Base-by-base conservation (phyloP, 2,113 vertebrate genomes). In the Phalacrocorax pelagicus region DNA sequence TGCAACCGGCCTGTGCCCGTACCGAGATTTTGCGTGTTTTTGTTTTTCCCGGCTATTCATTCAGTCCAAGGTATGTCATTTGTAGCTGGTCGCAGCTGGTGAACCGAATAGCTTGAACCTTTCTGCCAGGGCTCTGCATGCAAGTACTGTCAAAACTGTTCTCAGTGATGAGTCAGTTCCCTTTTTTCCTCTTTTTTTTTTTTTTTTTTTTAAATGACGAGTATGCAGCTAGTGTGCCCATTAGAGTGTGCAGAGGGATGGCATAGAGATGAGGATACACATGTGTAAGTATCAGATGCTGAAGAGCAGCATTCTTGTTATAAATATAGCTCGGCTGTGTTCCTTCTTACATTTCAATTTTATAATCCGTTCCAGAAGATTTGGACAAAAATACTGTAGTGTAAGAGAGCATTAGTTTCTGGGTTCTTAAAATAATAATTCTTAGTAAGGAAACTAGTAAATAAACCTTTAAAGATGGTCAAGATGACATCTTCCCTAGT, bases 271-370 rank as follows among this genome's bases (percentile, higher is more conserved):
- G 92, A 96, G 91, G 96, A 90, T 97, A 73, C 95, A 97, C 92
- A 94, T 97, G 96, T 91, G 92, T 86, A 81, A 81, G 94, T 80
- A 94, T 96, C 95, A 94, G 95, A 94, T 94, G 93, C 88, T 90
- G 86, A 92, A 93, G 92, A 90, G 95, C 88, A 78, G 71, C 18
- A 11, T 83, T 93, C 74, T 42, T 91, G 83, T 91, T 92, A 97
- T 90, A 97, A 96, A 97, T 97, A 94, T 80, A 93, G 92, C 92
- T 96, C 66, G 0, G 63, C 97, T 91, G 72, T 73, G 89, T 90
- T 96, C 85, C 87, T 86, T 93, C 92, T 96, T 97, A 95, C 86
- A 93, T 97, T 96, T 96, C 96, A 94, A 77, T 97, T 97, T 97
- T 96, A 92, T 96, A 97, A 97, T 96, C 86, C 0, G 29, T 95